Evolutionary conservation across 2,113 vertebrate genomes (phyloP).

Genomic region (Neogale vison): DNA sequence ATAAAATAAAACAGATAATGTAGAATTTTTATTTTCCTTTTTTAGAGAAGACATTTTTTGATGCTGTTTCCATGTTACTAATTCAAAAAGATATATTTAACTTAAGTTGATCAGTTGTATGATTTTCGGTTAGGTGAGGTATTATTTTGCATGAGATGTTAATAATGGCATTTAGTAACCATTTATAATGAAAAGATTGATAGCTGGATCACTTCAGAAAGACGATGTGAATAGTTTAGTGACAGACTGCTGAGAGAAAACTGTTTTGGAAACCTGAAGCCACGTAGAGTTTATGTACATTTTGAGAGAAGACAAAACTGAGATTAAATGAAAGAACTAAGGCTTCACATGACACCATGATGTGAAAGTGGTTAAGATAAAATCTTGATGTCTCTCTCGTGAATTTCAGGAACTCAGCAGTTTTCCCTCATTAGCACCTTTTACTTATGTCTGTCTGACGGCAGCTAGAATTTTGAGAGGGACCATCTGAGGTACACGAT

Average conservation of each 20-base stretch:
- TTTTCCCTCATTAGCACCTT: slow-evolving; percentile 77
- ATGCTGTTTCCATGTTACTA: slow-evolving; percentile 51
- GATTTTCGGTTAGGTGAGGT: slow-evolving; percentile 37
- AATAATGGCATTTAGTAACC: background rate
- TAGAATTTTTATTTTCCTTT: slow-evolving; percentile 74
- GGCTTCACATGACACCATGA: slow-evolving; percentile 35
- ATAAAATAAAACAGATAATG: slow-evolving; percentile 69
- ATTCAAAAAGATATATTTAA: slow-evolving; percentile 52
- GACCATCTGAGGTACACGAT: background rate
- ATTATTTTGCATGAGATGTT: background rate
- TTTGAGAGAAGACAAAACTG: background rate
- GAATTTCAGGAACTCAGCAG: slow-evolving; percentile 74
- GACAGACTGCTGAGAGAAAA: background rate
- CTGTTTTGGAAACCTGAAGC: slow-evolving; percentile 41
- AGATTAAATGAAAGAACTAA: slow-evolving; percentile 62
- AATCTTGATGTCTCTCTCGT: slow-evolving; percentile 71
- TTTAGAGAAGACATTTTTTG: slow-evolving; percentile 34
- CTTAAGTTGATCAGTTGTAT: slow-evolving; percentile 43
- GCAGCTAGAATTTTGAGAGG: slow-evolving; percentile 66
- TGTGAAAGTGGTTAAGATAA: slow-evolving; percentile 59
- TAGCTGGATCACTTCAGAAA: background rate
- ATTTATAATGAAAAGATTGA: slow-evolving; percentile 33
- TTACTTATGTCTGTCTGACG: slow-evolving; percentile 49
- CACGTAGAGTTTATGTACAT: slow-evolving; percentile 13
- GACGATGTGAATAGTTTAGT: background rate